Conservation (phyloP, 53 echinoderm and acorn worm species). For the Actinopyga echinites region DNA sequence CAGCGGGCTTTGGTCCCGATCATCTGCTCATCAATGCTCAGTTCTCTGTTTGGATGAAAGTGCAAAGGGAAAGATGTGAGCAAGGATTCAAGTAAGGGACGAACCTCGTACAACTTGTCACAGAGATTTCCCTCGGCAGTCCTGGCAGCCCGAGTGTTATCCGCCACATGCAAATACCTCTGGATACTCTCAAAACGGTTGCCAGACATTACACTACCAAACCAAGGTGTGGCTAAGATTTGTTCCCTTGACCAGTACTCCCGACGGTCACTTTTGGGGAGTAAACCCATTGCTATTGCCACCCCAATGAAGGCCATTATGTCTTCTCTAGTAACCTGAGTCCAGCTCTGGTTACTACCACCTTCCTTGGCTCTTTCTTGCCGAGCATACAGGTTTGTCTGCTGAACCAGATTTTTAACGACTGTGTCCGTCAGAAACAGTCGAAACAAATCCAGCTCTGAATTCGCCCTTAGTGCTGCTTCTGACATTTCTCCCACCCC, state of each 20-base stretch:
- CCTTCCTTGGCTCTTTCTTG: slow-evolving; percentile 32
- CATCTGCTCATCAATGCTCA: slow-evolving; percentile 34
- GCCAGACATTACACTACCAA: slow-evolving; percentile 22
- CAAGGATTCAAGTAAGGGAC: slow-evolving; percentile 39
- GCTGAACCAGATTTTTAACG: background rate
- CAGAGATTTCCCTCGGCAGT: slow-evolving; percentile 5
- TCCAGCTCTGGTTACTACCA: background rate
- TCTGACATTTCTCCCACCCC: background rate
- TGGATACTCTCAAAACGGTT: background rate
- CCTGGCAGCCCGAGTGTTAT: background rate
- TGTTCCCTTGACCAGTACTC: background rate
- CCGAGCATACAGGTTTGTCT: slow-evolving; percentile 25
- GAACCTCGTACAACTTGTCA: slow-evolving; percentile 39
- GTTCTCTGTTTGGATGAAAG: slow-evolving; percentile 1
- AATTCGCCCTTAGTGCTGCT: slow-evolving; percentile 1
- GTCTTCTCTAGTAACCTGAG: slow-evolving; percentile 6
- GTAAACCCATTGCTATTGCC: slow-evolving; percentile 4
- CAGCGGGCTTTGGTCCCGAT: slow-evolving; percentile 20
- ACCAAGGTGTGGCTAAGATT: slow-evolving; percentile 1
- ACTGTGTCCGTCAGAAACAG: slow-evolving; percentile 24
- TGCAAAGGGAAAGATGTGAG: slow-evolving; percentile 21
- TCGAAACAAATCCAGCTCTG: slow-evolving; percentile 3
- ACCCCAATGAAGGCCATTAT: slow-evolving; percentile 28
- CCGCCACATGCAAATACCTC: background rate
- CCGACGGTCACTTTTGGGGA: background rate